phyloP scores from a whole-genome alignment of 2,797 vertebrate genomes.

The Salmo trutta region DNA sequence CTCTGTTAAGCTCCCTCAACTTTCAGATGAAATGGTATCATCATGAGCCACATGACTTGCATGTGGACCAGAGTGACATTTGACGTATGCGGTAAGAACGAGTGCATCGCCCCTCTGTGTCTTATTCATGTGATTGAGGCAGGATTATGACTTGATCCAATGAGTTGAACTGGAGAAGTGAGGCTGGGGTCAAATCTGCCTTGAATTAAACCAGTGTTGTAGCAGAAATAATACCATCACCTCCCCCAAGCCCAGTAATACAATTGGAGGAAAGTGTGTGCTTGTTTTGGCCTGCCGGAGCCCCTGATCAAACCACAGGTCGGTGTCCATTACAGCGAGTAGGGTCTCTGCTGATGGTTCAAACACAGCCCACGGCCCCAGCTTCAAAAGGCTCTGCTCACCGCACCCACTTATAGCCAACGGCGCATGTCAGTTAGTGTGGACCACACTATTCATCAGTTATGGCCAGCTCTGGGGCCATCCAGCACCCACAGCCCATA shows the following conservation, averaged over 20 bases:
- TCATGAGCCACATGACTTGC: constrained; percentile 57
- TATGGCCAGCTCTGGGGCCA: constrained; percentile 61
- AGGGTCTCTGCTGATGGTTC: constrained; percentile 67
- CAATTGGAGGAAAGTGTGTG: constrained; percentile 11
- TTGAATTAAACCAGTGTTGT: constrained; percentile 74
- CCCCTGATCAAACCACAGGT: constrained; percentile 68
- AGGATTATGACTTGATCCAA: constrained; percentile 72
- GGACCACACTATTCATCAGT: constrained; percentile 77
- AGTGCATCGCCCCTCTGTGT: constrained; percentile 58
- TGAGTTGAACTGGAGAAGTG: constrained; percentile 47
- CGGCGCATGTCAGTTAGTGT: constrained; percentile 76
- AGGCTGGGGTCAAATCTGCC: constrained; percentile 68
- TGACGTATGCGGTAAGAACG: constrained; percentile 60
- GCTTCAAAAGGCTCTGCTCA: constrained; percentile 72
- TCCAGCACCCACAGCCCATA: constrained; percentile 58
- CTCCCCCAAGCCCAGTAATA: constrained; percentile 52
- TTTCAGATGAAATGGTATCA: constrained; percentile 55
- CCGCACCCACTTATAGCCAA: constrained; percentile 71
- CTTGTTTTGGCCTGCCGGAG: constrained; percentile 53
- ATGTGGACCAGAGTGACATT: constrained; percentile 69
- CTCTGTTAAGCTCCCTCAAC: constrained; percentile 60
- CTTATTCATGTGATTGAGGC: constrained; percentile 70
- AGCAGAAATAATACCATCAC: constrained; percentile 72
- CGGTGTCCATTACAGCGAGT: constrained; percentile 76
- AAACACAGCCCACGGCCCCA: constrained; percentile 62